phyloP scores from a whole-genome alignment of 2,888 invertebrate genomes.

The Steromphala cineraria region DNA sequence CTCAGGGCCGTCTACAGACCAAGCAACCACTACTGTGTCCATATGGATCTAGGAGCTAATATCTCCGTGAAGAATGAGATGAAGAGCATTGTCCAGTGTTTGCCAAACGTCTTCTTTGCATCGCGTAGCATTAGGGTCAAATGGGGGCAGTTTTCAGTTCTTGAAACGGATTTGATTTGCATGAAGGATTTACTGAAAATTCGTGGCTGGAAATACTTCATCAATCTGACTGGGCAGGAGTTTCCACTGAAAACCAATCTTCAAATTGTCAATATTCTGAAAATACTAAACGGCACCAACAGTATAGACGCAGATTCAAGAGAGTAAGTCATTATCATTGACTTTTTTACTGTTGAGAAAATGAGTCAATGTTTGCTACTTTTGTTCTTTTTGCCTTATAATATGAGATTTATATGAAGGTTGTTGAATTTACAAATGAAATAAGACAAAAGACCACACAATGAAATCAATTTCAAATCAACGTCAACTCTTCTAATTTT shows the following conservation, averaged over 20 bases:
- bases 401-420: too few relatives aligned
- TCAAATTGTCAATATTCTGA: slow-evolving; percentile 12
- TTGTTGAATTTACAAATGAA: too few relatives aligned
- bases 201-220: not conserved
- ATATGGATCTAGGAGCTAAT: not conserved
- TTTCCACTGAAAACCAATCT: slow-evolving; percentile 3
- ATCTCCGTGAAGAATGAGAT: not conserved
- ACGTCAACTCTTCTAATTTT: too few relatives aligned
- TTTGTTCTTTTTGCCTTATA: too few relatives aligned
- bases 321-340: not conserved
- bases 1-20: slow-evolving; percentile 21
- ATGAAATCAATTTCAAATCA: too few relatives aligned
- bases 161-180: slow-evolving; percentile 16
- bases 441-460: too few relatives aligned
- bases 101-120: not conserved
- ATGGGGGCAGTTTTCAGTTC: slow-evolving; percentile 17
- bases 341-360: too few relatives aligned
- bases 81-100: not conserved
- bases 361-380: too few relatives aligned
- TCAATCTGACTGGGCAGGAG: slow-evolving; percentile 5
- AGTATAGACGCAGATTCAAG: not conserved
- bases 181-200: slow-evolving; percentile 13
- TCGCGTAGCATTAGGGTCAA: not conserved
- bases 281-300: not conserved
- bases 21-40: slow-evolving; percentile 20